Evolutionary conservation across 2,113 vertebrate species (phyloP), one percentile per base, ranked within the genome.

Genomic region (Willisornis vidua): DNA sequence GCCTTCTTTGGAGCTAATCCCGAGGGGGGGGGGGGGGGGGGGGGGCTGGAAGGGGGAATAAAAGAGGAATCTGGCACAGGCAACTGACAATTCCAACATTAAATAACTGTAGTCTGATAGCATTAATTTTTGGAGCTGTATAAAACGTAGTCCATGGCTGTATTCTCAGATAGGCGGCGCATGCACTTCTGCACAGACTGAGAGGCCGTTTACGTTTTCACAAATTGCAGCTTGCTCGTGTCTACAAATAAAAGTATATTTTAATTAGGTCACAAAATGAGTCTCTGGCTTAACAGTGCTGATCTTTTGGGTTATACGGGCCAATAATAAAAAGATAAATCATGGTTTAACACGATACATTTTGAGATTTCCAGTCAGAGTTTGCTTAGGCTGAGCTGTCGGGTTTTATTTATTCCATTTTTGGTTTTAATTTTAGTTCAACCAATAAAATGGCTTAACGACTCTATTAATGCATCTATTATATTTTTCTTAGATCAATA

Each of bases 401-500:
- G 80, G 14, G 0, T 86, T 88, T 96, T 94, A 93, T 97, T 96
- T 93, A 96, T 97, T 90, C 78, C 66, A 87, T 91, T 95, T 91
- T 91, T 95, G 78, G 71, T 97, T 96, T 94, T 92, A 89, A 96
- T 97, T 94, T 96, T 90, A 91, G 84, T 86, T 37, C 54, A 85
- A 62, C 90, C 93, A 95, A 95, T 95, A 97, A 97, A 96, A 95
- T 52, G 41, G 23, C 70, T 87, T 96, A 96, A 97, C 83, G 88
- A 95, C 51, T 46, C 95, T 96, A 95, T 96, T 95, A 96, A 96
- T 95, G 70, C 70, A 93, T 82, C 84, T 91, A 97, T 97, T 95
- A 97, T 95, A 96, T 96, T 97, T 96, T 94, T 73, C 84, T 95
- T 93, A 82, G 86, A 97, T 95, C 91, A 95, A 95, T 96, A 95